phyloP scores from a whole-genome alignment of 2,888 invertebrate species.

The Leucoma salicis region DNA sequence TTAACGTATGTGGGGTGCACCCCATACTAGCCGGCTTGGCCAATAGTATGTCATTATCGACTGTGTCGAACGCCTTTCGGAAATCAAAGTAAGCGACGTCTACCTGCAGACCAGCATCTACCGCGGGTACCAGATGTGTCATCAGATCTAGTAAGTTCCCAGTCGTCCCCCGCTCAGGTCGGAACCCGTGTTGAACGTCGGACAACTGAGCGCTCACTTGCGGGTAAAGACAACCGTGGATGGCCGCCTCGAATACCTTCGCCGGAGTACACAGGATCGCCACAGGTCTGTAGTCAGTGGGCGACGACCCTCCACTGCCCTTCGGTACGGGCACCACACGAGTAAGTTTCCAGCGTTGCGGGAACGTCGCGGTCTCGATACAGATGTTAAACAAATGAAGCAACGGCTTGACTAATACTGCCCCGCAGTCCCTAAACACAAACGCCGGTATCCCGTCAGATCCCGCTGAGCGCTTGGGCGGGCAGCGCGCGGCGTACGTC shows the following conservation, averaged over 20 bases:
- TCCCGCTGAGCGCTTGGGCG: not conserved
- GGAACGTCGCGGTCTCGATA: not conserved
- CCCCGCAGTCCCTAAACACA: not conserved
- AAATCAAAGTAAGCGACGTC: conserved; percentile 10
- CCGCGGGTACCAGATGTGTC: conserved; percentile 3
- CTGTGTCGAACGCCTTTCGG: conserved; percentile 5
- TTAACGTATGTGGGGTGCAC: conserved; percentile 1
- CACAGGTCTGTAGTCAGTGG: not conserved
- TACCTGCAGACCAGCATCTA: conserved; percentile 1
- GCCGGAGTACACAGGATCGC: not conserved
- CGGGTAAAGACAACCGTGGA: not conserved
- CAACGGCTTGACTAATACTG: not conserved
- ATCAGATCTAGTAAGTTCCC: conserved; percentile 4
- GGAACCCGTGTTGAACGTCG: not conserved
- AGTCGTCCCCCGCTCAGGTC: not conserved
- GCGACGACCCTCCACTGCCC: not conserved
- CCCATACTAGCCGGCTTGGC: not conserved
- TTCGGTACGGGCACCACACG: not conserved
- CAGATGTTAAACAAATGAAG: not conserved
- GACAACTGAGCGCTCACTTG: not conserved
- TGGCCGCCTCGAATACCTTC: not conserved
- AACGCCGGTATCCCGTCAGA: not conserved
- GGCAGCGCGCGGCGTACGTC: too few relatives aligned
- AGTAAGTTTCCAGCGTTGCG: not conserved
- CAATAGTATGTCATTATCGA: conserved; percentile 3